Percentiles rank a stretch among this genome's conserved stretches.
Evolutionary conservation across 2,797 vertebrate genomes (phyloP).

Genomic region (Molossus molossus): DNA sequence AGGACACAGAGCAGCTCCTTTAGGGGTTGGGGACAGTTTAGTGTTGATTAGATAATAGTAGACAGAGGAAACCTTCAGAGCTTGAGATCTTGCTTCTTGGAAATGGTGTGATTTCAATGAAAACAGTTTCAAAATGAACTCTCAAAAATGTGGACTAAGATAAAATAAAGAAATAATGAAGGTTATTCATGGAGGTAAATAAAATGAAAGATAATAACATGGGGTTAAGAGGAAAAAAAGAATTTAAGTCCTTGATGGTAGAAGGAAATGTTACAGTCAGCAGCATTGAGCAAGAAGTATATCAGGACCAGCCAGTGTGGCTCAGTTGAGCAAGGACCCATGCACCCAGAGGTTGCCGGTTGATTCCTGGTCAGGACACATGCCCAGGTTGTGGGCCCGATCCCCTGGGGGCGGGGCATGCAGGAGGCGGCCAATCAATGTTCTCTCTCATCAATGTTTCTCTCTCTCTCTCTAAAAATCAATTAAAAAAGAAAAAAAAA

Average conservation of each 20-base stretch:
- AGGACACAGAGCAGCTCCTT: not conserved
- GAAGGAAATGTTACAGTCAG: not conserved
- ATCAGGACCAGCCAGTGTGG: not conserved
- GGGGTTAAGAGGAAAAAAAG: not conserved
- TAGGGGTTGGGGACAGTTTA: not conserved
- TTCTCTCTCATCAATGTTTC: no score
- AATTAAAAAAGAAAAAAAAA: not conserved
- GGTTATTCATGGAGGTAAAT: not conserved
- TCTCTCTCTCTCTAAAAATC: no score
- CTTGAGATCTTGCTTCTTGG: not conserved
- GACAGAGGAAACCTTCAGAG: not conserved
- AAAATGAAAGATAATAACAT: not conserved
- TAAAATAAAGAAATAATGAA: not conserved
- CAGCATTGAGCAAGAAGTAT: not conserved
- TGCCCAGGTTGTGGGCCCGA: no score
- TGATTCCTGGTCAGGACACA: no score
- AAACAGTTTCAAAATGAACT: constrained; percentile 36
- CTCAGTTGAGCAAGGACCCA: no score
- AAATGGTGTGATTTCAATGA: not conserved
- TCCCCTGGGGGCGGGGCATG: no score
- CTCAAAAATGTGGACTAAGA: not conserved
- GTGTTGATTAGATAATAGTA: not conserved
- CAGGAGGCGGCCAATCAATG: no score
- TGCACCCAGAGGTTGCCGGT: no score
- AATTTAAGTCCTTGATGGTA: not conserved